Evolutionary conservation across 2,113 vertebrate genomes (phyloP).

Genomic region (Rissa tridactyla): DNA sequence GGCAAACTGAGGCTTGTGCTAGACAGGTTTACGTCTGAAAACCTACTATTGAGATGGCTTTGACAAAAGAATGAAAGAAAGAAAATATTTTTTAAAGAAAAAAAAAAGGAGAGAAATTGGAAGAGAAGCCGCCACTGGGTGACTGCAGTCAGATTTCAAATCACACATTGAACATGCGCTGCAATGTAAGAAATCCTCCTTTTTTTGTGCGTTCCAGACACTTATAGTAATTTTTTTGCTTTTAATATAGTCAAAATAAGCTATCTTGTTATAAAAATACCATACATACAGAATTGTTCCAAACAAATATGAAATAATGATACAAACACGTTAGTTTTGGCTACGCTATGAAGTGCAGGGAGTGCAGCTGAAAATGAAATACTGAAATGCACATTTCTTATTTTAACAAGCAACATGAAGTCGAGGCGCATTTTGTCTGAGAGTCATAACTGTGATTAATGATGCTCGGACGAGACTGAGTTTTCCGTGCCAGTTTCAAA

Average conservation of each 20-base stretch:
- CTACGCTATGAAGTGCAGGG: neutral
- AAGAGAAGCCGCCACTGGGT: neutral
- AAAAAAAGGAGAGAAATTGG: neutral
- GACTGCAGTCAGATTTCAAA: neutral
- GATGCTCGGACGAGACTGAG: neutral
- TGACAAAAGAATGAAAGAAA: neutral
- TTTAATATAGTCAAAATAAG: slow-evolving; percentile 8
- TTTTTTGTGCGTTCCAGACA: slow-evolving; percentile 16
- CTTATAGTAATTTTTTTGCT: neutral
- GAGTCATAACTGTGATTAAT: neutral
- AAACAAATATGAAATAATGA: slow-evolving; percentile 14
- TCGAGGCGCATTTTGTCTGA: neutral
- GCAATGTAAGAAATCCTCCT: neutral
- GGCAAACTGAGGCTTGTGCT: neutral
- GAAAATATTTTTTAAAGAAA: neutral
- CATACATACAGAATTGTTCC: neutral
- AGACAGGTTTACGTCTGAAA: neutral
- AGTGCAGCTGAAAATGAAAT: neutral
- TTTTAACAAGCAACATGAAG: neutral
- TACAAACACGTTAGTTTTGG: neutral
- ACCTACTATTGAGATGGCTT: neutral
- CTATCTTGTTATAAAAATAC: neutral
- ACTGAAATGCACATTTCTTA: neutral
- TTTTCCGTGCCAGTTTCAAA: neutral
- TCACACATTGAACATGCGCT: accelerated